A percentile compares a stretch with the other conserved stretches of the same genome.
Conservation (phyloP, 2,888 invertebrate genomes). For the Zaprionus bogoriensis region DNA sequence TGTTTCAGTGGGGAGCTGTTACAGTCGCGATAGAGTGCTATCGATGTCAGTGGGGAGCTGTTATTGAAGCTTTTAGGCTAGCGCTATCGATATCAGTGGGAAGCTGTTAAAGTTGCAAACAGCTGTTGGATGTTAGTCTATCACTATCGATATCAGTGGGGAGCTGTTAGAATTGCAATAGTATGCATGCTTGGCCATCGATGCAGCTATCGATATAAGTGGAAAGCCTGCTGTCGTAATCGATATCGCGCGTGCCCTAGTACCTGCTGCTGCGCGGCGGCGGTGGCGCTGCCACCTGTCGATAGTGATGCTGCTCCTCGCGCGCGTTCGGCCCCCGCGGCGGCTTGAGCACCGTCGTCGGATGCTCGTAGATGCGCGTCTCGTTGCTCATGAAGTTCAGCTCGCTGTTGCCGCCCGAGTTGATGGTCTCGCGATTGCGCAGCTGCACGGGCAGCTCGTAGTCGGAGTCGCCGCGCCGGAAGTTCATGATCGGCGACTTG, state of each 20-base stretch:
- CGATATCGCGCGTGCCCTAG: slow-evolving; percentile 45
- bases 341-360: slow-evolving; percentile 72
- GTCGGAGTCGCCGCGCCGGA: slow-evolving; percentile 78
- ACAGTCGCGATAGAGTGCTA: too few species aligned
- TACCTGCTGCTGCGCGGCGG: slow-evolving; percentile 82
- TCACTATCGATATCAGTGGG: too few species aligned
- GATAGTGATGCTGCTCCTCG: slow-evolving; percentile 76
- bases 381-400: slow-evolving; percentile 81
- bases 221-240: background rate
- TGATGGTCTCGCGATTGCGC: slow-evolving; percentile 80
- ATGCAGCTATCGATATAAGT: background rate
- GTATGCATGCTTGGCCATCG: background rate
- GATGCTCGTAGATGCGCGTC: slow-evolving; percentile 80
- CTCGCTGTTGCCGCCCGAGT: slow-evolving; percentile 81
- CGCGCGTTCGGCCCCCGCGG: slow-evolving; percentile 70
- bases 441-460: slow-evolving; percentile 76
- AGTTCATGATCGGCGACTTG: slow-evolving; percentile 82
- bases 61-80: too few species aligned
- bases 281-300: slow-evolving; percentile 56
- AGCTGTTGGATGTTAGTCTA: background rate
- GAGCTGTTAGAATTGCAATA: too few species aligned
- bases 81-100: too few species aligned
- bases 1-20: too few species aligned
- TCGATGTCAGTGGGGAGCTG: too few species aligned
- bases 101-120: too few species aligned